A percentile compares a stretch with the other conserved stretches of the same genome.
Evolutionary conservation across 1,140 invertebrate genomes (phyloP).

Genomic region (Brachionus manjavacas): DNA sequence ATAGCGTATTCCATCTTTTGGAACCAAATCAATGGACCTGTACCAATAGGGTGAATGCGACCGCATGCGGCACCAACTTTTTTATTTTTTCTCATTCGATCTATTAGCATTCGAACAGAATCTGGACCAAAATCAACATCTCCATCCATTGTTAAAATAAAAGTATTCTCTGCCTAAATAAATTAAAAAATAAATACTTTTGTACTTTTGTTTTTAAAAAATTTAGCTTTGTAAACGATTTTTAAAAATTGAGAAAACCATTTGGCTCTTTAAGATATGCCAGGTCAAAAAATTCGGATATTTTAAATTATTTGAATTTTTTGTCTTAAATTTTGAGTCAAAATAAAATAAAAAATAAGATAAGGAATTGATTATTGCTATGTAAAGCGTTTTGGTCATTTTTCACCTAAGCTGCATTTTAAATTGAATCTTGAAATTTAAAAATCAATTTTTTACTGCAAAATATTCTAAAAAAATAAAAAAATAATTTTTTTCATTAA

Average conservation of each 20-base stretch:
- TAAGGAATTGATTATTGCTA: no score
- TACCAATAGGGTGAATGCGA: conserved; percentile 51
- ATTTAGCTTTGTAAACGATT: neutral
- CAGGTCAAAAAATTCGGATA: no score
- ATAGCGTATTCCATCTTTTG: conserved; percentile 54
- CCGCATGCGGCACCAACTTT: conserved; percentile 53
- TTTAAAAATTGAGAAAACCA: neutral
- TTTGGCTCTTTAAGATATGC: neutral
- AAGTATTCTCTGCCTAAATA: conserved; percentile 48
- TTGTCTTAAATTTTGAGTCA: no score
- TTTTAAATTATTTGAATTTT: no score
- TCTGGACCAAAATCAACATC: conserved; percentile 52
- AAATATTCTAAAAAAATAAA: no score
- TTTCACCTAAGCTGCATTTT: no score
- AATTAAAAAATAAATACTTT: neutral
- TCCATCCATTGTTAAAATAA: conserved; percentile 53
- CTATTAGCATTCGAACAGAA: conserved; percentile 51
- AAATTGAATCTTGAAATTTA: no score
- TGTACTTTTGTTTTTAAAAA: neutral
- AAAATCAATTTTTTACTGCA: no score
- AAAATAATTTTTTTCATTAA: no score
- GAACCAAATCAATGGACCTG: conserved; percentile 45
- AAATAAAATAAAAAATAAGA: no score
- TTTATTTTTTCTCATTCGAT: conserved; percentile 52
- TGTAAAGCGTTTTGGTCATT: no score